Evolutionary conservation across 64 coral and sea anemone species (phyloP), one percentile per base, ranked within the genome.

Genomic region (Pocillopora damicornis): DNA sequence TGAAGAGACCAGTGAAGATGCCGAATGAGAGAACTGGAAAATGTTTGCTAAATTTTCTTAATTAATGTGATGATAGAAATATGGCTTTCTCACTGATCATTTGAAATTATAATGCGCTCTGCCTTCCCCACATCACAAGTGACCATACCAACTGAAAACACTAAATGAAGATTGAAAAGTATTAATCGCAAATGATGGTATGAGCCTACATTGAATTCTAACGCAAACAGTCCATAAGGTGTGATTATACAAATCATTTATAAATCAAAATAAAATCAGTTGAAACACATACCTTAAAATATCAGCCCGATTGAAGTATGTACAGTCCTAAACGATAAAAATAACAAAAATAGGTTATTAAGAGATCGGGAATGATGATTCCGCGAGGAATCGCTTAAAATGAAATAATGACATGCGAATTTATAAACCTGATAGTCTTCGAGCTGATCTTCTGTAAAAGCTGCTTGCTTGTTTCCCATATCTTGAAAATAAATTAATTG

Each of bases 401-500:
- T 36, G 60, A 26, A 75, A 61, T 51, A 51, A 51, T 51, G 42
- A 51, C 42, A 7, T 51, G 42, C 42, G 42, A 51, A 7, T 51
- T 51, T 51, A 51, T 51, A 7, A 67, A 93, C 91, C 73, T 93
- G 91, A 85, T 89, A 93, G 76, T 93, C 91, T 76, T 93, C 91
- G 57, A 93, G 57, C 17, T 89, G 87, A 71, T 89, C 79, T 82
- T 93, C 91, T 16, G 91, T 93, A 69, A 93, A 93, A 68, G 80
- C 87, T 17, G 79, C 65, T 26, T 89, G 73, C 76, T 89, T 89
- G 79, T 93, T 93, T 71, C 91, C 91, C 91, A 93, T 93, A 76
- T 62, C 51, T 5, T 83, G 83, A 26, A 87, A 45, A 1, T 12
- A 37, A 66, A 14, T 8, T 8, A 18, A 37, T 86, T 78, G 0